Evolutionary conservation across 1,140 invertebrate genomes (phyloP), one percentile per base, ranked within the genome.

Genomic region (Brachionus angularis): DNA sequence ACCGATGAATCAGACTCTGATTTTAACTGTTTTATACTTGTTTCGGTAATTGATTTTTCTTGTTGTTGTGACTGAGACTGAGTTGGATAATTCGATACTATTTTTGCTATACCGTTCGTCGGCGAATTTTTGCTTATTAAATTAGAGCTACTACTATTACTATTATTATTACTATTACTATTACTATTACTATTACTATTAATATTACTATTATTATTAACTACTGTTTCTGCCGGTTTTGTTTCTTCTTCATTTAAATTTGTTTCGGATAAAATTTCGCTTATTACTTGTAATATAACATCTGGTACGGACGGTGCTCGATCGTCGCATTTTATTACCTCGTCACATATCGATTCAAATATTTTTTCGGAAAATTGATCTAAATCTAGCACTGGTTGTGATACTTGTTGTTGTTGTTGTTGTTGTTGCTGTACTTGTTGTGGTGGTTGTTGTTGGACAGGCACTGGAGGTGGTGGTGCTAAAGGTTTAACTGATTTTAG

Each of bases 321-420:
- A 23, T 67, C 47, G 25, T 67, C 62, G 14, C 62, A 67, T 67
- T 67, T 67, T 7, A 67, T 67, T 7, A 67, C 62, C 31, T 67
- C 62, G 23, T 67, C 62, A n/a, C 62, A 67, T 1, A 67, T 31
- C 25, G 46, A 39, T 23, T 67, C 62, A 47, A 67, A 67, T 34
- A 67, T 23, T 29, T n/a, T 5, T 3, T 47, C 21, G n/a, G 39
- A 47, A 5, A 67, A 5, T 18, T 34, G 7, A 25, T 67, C 62
- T 14, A 47, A 23, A 46, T 67, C 31, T 21, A 31, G 12, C 27
- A 27, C 31, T 3, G 12, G 1, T 67, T 67, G 5, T 12, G 18
- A 34, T 34, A 34, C 5, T 3, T 14, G 27, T 27, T 33, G 52
- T 1, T 5, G n/a, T 33, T 14, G 31, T 14, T 14, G 29, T 55